phyloP scores from a whole-genome alignment of 2,888 invertebrate species.

The Petrolisthes cinctipes region DNA sequence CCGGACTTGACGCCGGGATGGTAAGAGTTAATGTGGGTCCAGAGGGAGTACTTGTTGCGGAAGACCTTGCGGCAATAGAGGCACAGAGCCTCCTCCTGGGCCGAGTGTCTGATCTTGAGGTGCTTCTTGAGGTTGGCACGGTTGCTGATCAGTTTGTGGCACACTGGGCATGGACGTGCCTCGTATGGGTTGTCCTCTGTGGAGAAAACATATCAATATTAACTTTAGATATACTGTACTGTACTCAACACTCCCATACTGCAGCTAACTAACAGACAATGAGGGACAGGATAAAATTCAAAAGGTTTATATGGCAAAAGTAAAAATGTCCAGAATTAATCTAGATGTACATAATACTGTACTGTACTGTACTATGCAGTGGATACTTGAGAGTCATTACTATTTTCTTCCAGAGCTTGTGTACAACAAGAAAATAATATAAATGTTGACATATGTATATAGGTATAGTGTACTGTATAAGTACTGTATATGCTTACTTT shows the following conservation, averaged over 20 bases:
- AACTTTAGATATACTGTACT: neutral
- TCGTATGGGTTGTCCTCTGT: slow-evolving; percentile 66
- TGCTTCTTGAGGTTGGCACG: slow-evolving; percentile 69
- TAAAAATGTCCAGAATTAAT: neutral
- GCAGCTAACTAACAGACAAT: neutral
- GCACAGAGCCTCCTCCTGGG: slow-evolving; percentile 66
- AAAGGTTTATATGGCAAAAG: neutral
- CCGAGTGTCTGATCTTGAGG: slow-evolving; percentile 68
- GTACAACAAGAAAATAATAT: too few species aligned
- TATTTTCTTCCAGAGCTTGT: too few species aligned
- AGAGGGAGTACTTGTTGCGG: slow-evolving; percentile 69
- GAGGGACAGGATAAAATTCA: neutral
- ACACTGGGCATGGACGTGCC: slow-evolving; percentile 68
- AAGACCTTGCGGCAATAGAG: slow-evolving; percentile 68
- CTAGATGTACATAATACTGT: neutral
- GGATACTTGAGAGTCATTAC: too few species aligned
- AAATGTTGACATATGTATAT: too few species aligned
- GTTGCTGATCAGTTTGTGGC: slow-evolving; percentile 69
- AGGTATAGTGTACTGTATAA: too few species aligned
- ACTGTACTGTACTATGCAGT: too few species aligned
- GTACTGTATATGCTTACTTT: too few species aligned
- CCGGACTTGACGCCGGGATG: slow-evolving; percentile 66
- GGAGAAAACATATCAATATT: neutral
- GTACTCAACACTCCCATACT: neutral
- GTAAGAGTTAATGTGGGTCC: slow-evolving; percentile 69